A percentile compares a stretch with the other conserved stretches of the same genome.
phyloP scores from a whole-genome alignment of 2,113 vertebrate species.

The Lampris incognitus region DNA sequence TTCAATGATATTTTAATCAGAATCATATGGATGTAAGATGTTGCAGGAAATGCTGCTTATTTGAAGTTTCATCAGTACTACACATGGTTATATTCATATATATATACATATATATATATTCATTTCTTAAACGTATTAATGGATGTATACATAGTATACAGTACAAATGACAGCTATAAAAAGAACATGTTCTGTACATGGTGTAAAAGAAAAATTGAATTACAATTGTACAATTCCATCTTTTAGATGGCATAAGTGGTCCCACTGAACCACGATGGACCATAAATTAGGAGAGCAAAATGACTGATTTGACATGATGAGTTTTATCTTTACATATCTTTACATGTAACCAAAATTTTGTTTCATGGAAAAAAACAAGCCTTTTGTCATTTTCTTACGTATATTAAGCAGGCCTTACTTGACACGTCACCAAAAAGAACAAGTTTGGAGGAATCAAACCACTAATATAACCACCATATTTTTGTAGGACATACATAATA shows the following conservation, averaged over 20 bases:
- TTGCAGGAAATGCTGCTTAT: background rate
- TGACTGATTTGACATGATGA: background rate
- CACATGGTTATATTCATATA: slow-evolving; percentile 14
- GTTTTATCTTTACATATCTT: too few relatives aligned
- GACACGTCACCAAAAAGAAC: background rate
- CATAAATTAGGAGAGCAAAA: background rate
- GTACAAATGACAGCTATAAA: slow-evolving; percentile 55
- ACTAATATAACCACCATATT: background rate
- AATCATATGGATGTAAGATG: background rate
- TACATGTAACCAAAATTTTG: background rate
- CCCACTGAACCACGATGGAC: slow-evolving; percentile 26
- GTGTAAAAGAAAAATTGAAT: slow-evolving; percentile 29
- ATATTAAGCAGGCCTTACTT: background rate
- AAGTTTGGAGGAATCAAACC: background rate
- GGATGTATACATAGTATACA: slow-evolving; percentile 81
- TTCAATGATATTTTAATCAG: too few relatives aligned
- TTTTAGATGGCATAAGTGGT: slow-evolving; percentile 42
- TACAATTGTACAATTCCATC: slow-evolving; percentile 53
- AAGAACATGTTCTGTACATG: slow-evolving; percentile 55
- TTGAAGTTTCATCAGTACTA: background rate
- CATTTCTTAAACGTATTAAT: slow-evolving; percentile 66
- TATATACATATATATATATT: slow-evolving; percentile 41
- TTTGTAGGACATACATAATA: background rate
- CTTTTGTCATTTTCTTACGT: background rate
- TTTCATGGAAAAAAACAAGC: slow-evolving; percentile 1